Evolutionary conservation across 2,888 invertebrate species (phyloP).

Genomic region (Eurois occulta): DNA sequence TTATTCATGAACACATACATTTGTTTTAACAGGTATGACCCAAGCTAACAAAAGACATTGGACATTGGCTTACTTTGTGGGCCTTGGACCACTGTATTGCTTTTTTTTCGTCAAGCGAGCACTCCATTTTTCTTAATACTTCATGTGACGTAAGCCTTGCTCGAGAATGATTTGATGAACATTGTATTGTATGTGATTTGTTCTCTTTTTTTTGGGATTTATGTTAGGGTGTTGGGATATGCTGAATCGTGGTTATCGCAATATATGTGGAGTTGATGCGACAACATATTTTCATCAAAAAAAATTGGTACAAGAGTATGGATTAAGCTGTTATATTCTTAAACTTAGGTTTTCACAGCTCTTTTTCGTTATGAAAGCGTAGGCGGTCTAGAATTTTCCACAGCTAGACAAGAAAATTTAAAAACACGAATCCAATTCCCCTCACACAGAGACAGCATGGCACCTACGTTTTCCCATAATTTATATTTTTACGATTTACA

Average conservation of each 20-base stretch:
- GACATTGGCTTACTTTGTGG: too few relatives aligned
- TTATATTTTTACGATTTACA: slow-evolving; percentile 44
- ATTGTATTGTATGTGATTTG: slow-evolving; percentile 15
- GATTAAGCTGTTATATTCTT: too few relatives aligned
- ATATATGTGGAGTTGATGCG: background rate
- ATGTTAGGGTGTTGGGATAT: too few relatives aligned
- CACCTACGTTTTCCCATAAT: slow-evolving; percentile 55
- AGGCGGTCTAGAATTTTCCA: slow-evolving; percentile 3
- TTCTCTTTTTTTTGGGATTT: background rate
- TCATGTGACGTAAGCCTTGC: background rate
- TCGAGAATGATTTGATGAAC: slow-evolving; percentile 6
- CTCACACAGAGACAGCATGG: slow-evolving; percentile 44
- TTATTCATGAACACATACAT: too few relatives aligned
- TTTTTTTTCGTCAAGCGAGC: background rate
- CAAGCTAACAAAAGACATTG: too few relatives aligned
- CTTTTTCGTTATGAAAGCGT: too few relatives aligned
- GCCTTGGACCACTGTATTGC: too few relatives aligned
- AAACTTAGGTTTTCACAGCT: too few relatives aligned
- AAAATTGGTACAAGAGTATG: too few relatives aligned
- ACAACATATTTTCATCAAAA: too few relatives aligned
- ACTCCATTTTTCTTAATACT: slow-evolving; percentile 19
- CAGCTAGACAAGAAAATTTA: background rate
- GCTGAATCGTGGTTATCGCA: slow-evolving; percentile 7
- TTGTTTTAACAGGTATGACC: too few relatives aligned
- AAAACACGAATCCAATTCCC: slow-evolving; percentile 1